A percentile compares a stretch with the other conserved stretches of the same genome.
Evolutionary conservation across 2,888 invertebrate species (phyloP).

Genomic region (Dynastes maya): DNA sequence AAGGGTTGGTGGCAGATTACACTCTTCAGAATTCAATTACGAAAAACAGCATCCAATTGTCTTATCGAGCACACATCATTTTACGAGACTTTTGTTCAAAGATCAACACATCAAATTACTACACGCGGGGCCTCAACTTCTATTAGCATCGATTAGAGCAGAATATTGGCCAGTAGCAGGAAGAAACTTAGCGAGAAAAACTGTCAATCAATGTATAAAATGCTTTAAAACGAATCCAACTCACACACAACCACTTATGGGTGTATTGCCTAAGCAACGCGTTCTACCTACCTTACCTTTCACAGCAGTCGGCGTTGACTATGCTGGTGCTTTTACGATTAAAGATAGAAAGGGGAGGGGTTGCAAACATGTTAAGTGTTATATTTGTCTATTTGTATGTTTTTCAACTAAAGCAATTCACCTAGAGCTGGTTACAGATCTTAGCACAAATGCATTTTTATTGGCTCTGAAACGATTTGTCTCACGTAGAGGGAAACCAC

Average conservation of each 20-base stretch:
- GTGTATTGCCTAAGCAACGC: constrained; percentile 53
- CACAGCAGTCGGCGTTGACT: constrained; percentile 46
- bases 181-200: constrained; percentile 48
- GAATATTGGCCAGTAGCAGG: constrained; percentile 55
- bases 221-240: constrained; percentile 47
- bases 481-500: constrained; percentile 51
- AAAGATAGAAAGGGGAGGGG: constrained; percentile 42
- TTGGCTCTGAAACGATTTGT: constrained; percentile 51
- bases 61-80: constrained; percentile 1
- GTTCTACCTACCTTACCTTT: constrained; percentile 46
- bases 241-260: constrained; percentile 52
- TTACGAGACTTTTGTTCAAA: not conserved
- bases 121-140: constrained; percentile 49
- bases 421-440: constrained; percentile 55
- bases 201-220: constrained; percentile 51
- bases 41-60: not conserved
- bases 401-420: constrained; percentile 55
- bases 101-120: not conserved
- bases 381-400: constrained; percentile 56
- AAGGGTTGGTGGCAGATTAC: too few species aligned
- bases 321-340: constrained; percentile 48
- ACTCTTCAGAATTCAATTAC: too few species aligned
- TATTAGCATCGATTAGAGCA: constrained; percentile 43
- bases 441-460: constrained; percentile 54
- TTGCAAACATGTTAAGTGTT: constrained; percentile 52